Base-by-base conservation (phyloP, 2,888 invertebrate species). In the Camponotus fellah region DNA sequence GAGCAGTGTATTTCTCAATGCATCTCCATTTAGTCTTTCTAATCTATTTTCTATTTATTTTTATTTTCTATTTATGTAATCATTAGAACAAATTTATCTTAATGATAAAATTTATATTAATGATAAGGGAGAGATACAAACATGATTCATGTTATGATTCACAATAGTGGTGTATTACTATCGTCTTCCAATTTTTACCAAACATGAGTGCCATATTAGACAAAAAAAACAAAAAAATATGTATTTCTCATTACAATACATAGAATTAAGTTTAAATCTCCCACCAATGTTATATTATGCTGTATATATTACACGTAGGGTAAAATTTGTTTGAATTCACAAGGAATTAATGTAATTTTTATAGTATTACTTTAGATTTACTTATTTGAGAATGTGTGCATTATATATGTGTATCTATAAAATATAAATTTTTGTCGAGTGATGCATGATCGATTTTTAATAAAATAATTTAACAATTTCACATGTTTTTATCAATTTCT, bases 171-270 rank as follows among this genome's bases (percentile, higher is more conserved):
- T 58, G 14, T 12, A 26, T 49, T 17, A 49, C 82, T 77, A 83
- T 80, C 79, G 91, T 90, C 91, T 91, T 90, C 90, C 90, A 90
- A 58, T 87, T 84, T 82, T 75, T 86, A 90, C 53, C 69, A 89
- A 84, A 82, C 26, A 66, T 69, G 68, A 74, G 90, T 90, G 90
- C 91, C 90, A 90, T 91, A 88, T 12, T 83, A 83, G 10, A 17
- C 2, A 84, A 60, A 6, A 32, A 80, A 68, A 60, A 60, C 62
- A 32, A 46, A 40, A 46, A 46, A 66, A 43, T 75, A 26, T 68
- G 74, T 53, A 76, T 85, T 85, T 87, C 58, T 26, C 62, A 74
- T 72, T 60, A 71, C 40, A 79, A 17, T 80, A 14, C 17, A 46
- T 46, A 40, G 34, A 79, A 87, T 82, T 81, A 79, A 40, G 68